Conservation (phyloP, 2,797 vertebrate species). For the Betta splendens region DNA sequence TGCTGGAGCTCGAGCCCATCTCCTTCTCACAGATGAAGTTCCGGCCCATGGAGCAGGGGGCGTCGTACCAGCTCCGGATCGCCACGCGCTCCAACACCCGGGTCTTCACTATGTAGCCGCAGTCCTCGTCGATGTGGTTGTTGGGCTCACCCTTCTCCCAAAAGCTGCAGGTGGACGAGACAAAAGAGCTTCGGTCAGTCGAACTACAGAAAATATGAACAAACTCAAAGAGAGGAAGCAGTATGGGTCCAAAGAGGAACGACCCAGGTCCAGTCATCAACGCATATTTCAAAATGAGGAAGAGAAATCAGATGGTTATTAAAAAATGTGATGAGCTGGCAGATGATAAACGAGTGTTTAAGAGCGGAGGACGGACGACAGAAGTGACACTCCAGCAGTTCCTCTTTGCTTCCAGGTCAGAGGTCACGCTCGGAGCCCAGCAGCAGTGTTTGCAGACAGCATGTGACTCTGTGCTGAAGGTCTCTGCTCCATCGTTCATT, state of each 20-base stretch:
- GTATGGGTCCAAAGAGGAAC: slow-evolving; percentile 16
- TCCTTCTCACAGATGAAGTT: slow-evolving; percentile 77
- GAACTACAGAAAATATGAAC: too few relatives aligned
- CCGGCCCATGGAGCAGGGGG: slow-evolving; percentile 63
- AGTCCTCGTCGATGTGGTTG: slow-evolving; percentile 81
- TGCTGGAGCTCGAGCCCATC: slow-evolving; percentile 16
- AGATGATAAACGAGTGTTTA: too few relatives aligned
- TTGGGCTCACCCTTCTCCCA: slow-evolving; percentile 81
- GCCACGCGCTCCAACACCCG: slow-evolving; percentile 47
- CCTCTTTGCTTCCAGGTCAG: background rate
- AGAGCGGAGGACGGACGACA: too few relatives aligned
- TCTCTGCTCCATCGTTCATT: too few relatives aligned
- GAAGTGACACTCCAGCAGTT: background rate
- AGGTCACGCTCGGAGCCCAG: background rate
- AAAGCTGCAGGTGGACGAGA: slow-evolving; percentile 55
- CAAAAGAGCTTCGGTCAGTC: background rate
- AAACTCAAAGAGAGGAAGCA: slow-evolving; percentile 27
- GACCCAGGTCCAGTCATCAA: background rate
- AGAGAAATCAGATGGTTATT: slow-evolving; percentile 24
- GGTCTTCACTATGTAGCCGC: slow-evolving; percentile 79
- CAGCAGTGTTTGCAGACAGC: too few relatives aligned
- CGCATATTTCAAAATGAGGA: slow-evolving; percentile 36
- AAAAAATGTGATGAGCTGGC: slow-evolving; percentile 24
- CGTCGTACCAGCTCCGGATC: slow-evolving; percentile 75
- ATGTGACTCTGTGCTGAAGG: too few relatives aligned